These are phyloP conservation scores for Zalophus californianus DNA, from an alignment of 2,797 vertebrate genomes.

Conservation along the genomic window DNA sequence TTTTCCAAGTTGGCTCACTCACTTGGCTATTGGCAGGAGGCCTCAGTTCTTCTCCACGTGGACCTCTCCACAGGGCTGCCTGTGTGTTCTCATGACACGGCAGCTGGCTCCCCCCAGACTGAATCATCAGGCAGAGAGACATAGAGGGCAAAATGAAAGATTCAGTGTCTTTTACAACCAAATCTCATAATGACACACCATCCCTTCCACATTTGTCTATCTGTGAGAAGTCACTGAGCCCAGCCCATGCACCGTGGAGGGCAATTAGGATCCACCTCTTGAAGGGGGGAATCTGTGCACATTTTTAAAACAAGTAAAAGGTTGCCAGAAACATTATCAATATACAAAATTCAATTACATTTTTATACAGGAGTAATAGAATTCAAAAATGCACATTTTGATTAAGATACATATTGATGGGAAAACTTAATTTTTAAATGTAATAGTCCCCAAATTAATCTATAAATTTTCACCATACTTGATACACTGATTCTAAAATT, in stretches of 20 bases:
- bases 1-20: not conserved
- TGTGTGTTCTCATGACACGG: not conserved
- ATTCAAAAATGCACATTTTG: conserved; percentile 1
- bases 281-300: not conserved
- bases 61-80: not conserved
- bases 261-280: not conserved
- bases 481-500: not conserved
- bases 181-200: not conserved
- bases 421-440: not conserved
- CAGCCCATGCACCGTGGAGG: not conserved
- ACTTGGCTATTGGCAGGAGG: not conserved
- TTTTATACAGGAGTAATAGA: conserved; percentile 8
- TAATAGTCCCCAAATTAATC: not conserved
- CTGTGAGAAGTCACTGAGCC: not conserved
- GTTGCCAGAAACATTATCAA: not conserved
- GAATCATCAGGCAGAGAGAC: not conserved
- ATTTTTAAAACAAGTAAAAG: not conserved
- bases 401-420: conserved; percentile 12
- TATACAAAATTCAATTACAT: not conserved
- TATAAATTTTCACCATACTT: not conserved
- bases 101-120: not conserved
- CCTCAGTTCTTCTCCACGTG: not conserved
- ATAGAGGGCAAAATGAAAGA: not conserved
- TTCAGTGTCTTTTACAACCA: not conserved
- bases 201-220: not conserved